Evolutionary conservation across 2,113 vertebrate species (phyloP), one percentile per base, ranked within the genome.

Genomic region (Mirza zaza): DNA sequence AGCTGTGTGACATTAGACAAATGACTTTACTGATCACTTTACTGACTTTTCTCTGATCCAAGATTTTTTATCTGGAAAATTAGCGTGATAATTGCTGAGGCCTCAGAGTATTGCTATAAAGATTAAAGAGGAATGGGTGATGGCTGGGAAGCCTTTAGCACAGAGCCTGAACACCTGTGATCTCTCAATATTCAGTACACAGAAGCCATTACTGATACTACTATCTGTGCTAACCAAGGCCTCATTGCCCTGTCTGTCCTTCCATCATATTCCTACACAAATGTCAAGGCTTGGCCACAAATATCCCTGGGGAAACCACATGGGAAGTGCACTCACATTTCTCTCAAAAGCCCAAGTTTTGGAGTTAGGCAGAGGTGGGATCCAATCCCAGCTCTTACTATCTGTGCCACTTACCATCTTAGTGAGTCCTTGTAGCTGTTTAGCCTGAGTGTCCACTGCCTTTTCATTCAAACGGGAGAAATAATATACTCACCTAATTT

Each of bases 11-110:
- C 71, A 11, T 84, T 36, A 48, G 52, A 29, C 23, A 42, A 8
- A 55, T 50, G 10, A 34, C 25, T 34, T 73, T 20, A 12, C 48
- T n/a, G n/a, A n/a, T n/a, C n/a, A n/a, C n/a, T n/a, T n/a, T n/a
- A n/a, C n/a, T n/a, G n/a, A n/a, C n/a, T n/a, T n/a, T 34, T 83
- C 77, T 85, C 52, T 52, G 70, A n/a, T 45, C 81, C 79, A n/a
- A 25, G 52, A 50, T 52, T 81, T 39, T 50, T 59, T 68, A 55
- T 77, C 48, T 65, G 12, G 77, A 12, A 82, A 79, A 68, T 77
- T 55, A 68, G 25, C 12, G 39, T 25, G 70, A 50, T 36, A 61
- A 50, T 36, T 81, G 55, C 59, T 48, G 34, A 90, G 73, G 45
- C 42, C 59, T 91, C 55, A 1, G 36, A 42, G 52, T 34, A 21